These are phyloP conservation scores for Sorex fumeus DNA, from an alignment of 2,113 vertebrate genomes.

Conservation along the genomic window DNA sequence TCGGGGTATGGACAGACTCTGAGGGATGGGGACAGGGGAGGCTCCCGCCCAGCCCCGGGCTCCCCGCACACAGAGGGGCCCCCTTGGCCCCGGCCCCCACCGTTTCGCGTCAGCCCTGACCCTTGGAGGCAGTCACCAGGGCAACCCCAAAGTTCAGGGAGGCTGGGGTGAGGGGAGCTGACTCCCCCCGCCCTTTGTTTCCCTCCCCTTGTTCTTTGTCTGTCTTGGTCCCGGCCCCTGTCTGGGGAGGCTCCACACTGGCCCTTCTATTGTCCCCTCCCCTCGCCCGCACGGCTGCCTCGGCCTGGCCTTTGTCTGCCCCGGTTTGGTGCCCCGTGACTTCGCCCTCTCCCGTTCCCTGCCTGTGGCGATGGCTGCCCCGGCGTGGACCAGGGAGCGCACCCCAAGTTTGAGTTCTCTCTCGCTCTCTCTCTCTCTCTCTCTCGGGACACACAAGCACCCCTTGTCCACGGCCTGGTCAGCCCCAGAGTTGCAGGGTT, in stretches of 20 bases:
- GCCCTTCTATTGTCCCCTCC: constrained; percentile 20
- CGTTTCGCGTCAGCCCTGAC: constrained; percentile 73
- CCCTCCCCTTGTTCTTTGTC: constrained; percentile 69
- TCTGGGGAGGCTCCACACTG: not conserved
- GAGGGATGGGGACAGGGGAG: not conserved
- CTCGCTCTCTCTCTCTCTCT: not conserved
- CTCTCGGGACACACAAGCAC: constrained; percentile 18
- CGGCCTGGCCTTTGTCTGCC: not conserved
- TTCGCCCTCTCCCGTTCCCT: constrained; percentile 52
- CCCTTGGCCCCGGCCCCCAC: not conserved
- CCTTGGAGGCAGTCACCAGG: constrained; percentile 81
- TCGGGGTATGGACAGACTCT: not conserved
- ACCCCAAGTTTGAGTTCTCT: not conserved
- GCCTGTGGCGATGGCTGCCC: not conserved
- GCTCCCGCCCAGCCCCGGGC: not conserved
- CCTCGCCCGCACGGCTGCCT: not conserved
- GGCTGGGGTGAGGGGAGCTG: constrained; percentile 57
- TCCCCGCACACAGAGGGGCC: not conserved
- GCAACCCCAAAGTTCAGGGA: constrained; percentile 83
- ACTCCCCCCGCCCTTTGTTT: constrained; percentile 79
- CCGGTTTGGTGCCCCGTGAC: constrained; percentile 31
- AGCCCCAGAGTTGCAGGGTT: not conserved
- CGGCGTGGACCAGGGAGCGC: not conserved
- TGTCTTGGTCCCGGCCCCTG: constrained; percentile 52
- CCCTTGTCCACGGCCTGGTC: not conserved